These are phyloP conservation scores for Drosophila nigricruria DNA, from an alignment of 2,888 invertebrate species.

Conservation along the genomic window DNA sequence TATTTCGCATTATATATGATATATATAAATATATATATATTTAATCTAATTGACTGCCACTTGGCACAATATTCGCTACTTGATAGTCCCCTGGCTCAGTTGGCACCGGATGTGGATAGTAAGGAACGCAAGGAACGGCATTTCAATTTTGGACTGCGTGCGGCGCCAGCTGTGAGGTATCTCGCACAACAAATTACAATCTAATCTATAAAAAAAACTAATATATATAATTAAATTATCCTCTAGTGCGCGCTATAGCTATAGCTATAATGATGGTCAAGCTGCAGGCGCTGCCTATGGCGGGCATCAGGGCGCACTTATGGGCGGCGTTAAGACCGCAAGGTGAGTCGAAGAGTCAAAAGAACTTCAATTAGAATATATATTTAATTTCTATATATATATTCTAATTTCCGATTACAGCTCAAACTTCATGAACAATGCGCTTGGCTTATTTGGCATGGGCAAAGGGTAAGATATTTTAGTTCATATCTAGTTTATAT, in stretches of 20 bases:
- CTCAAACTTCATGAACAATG: slow-evolving; percentile 41
- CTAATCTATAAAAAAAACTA: no score
- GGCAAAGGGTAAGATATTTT: slow-evolving; percentile 58
- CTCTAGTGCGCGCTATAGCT: slow-evolving; percentile 48
- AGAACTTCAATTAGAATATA: neutral
- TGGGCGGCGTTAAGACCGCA: slow-evolving; percentile 56
- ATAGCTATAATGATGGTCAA: slow-evolving; percentile 16
- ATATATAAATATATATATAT: neutral
- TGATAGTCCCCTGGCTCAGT: slow-evolving; percentile 64
- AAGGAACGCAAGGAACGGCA: slow-evolving; percentile 76
- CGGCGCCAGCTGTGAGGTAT: slow-evolving; percentile 60
- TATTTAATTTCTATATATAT: no score
- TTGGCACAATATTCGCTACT: slow-evolving; percentile 39
- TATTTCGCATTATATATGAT: slow-evolving; percentile 7
- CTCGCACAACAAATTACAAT: slow-evolving; percentile 15
- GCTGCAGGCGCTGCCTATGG: slow-evolving; percentile 14
- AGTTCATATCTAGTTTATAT: neutral
- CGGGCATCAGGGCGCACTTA: slow-evolving; percentile 5
- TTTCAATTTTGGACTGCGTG: slow-evolving; percentile 44
- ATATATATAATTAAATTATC: no score
- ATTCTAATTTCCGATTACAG: no score
- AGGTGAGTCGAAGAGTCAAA: slow-evolving; percentile 47
- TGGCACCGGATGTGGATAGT: slow-evolving; percentile 63
- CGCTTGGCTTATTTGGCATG: slow-evolving; percentile 56
- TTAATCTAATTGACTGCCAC: slow-evolving; percentile 32